Evolutionary conservation across 2,888 invertebrate genomes (phyloP), one percentile per base, ranked within the genome.

Genomic region (Glaucopsyche alexis): DNA sequence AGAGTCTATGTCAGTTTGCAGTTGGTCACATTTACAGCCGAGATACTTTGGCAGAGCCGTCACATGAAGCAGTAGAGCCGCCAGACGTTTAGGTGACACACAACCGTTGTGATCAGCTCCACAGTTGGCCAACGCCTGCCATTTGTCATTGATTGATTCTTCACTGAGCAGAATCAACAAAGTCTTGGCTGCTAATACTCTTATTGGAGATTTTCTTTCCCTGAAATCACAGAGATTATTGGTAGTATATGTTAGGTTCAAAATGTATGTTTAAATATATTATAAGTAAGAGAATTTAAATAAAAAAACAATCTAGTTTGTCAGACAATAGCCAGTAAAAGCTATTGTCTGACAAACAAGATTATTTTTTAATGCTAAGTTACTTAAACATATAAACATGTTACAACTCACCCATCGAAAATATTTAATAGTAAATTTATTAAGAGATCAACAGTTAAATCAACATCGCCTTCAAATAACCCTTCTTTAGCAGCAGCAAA

Each of bases 101-200:
- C 96, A 96, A 52, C 96, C 95, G 82, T 96, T 96, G 81, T 96
- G 96, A 84, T 96, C 96, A 1, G 96, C 94, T 80, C 95, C 93
- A 79, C 96, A 95, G 79, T 94, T 94, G 82, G 96, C 96, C 70
- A 97, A 88, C 71, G 95, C 96, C 75, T 94, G 92, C 90, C 94
- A 94, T 78, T 94, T 91, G 75, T 96, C 96, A 70, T 93, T 86
- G 13, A 95, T 89, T 29, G 94, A 93, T 65, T 95, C 95, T 78
- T 94, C 94, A 79, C 96, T 95, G 73, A 97, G 88, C 8, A 96
- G 84, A 69, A 95, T 94, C 71, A 97, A 87, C 0, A 95, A 90
- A 0, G 96, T 93, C 88, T 96, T 96, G 0, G 95, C 94, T 74
- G 95, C 95, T 73, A 95, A 85, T 0, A 96, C 95, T 81, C 95